A percentile compares a stretch with the other conserved stretches of the same genome.
phyloP scores from a whole-genome alignment of 2,797 vertebrate genomes.

The Myiotriccus ornatus region DNA sequence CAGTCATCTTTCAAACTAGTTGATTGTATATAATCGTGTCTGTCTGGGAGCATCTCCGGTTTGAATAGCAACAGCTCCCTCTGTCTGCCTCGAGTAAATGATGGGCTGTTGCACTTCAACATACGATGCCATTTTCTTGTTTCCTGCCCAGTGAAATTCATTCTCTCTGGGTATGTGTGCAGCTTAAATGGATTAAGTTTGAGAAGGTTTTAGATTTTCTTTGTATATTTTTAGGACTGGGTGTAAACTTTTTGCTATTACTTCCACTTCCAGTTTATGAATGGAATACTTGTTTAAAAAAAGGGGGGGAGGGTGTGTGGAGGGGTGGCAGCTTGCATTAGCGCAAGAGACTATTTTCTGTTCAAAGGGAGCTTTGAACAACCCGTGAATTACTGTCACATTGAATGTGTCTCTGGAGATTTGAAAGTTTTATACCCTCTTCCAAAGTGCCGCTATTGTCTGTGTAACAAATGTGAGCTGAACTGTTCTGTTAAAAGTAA shows the following conservation, averaged over 20 bases:
- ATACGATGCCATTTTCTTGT: not conserved
- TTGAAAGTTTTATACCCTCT: constrained; percentile 4
- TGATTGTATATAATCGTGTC: not conserved
- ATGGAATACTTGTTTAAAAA: not conserved
- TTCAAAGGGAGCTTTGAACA: constrained; percentile 19
- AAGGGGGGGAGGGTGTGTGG: no score
- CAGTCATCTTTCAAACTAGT: constrained; percentile 23
- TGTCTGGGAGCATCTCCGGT: not conserved
- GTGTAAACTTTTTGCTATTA: not conserved
- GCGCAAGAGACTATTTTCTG: not conserved
- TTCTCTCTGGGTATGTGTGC: not conserved
- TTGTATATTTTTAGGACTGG: not conserved
- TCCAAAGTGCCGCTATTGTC: constrained; percentile 31
- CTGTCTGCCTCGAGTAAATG: not conserved
- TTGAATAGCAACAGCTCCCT: constrained; percentile 37
- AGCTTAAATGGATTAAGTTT: not conserved
- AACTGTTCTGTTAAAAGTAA: constrained; percentile 34
- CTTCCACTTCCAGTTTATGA: not conserved
- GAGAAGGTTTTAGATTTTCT: not conserved
- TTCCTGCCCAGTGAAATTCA: not conserved
- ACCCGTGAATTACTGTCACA: not conserved
- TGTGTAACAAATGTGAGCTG: not conserved
- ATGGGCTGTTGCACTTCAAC: not conserved
- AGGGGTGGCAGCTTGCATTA: not conserved
- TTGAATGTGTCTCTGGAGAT: not conserved